Percentiles rank a stretch among this genome's conserved stretches.
phyloP scores from a whole-genome alignment of 2,113 vertebrate genomes.

The Benitochromis conjunctus region DNA sequence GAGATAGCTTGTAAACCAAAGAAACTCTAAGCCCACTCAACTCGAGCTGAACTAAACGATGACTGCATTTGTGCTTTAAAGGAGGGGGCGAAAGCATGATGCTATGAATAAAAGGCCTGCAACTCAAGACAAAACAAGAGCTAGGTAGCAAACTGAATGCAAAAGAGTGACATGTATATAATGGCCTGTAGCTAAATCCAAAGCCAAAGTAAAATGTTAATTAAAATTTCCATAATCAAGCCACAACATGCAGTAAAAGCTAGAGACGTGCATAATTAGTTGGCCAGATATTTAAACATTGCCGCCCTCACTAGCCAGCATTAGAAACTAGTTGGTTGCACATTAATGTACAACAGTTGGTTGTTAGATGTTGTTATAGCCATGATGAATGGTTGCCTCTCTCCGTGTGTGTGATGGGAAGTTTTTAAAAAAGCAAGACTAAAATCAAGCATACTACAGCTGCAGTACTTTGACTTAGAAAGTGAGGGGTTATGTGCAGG shows the following conservation, averaged over 20 bases:
- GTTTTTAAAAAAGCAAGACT: neutral
- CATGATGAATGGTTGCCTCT: neutral
- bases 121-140: neutral
- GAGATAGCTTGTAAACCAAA: neutral
- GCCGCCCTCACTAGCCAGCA: neutral
- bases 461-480: neutral
- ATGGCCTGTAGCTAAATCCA: neutral
- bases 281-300: neutral
- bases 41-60: neutral
- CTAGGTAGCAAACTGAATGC: neutral
- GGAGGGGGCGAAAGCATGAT: fast-evolving
- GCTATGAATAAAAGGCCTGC: neutral
- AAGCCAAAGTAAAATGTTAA: neutral
- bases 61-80: neutral
- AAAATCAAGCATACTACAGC: neutral
- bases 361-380: neutral
- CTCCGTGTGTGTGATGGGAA: neutral
- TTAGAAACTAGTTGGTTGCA: neutral
- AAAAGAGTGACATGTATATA: neutral
- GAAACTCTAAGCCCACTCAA: neutral
- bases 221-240: neutral
- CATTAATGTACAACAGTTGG: neutral
- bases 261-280: neutral
- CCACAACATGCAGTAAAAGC: neutral
- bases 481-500: neutral